phyloP scores from a whole-genome alignment of 2,888 invertebrate genomes.

The Blera fallax region DNA sequence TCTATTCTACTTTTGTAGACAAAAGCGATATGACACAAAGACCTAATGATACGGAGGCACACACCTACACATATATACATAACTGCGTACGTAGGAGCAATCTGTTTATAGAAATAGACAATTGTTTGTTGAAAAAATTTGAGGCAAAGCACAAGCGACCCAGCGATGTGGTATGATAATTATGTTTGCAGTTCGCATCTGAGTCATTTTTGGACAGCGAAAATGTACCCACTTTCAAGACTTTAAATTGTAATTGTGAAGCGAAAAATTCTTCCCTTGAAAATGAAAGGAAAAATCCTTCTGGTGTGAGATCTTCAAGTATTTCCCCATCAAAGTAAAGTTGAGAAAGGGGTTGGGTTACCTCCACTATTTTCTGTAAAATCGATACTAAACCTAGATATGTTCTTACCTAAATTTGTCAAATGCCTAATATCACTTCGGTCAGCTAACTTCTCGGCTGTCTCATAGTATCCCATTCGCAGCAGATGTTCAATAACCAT shows the following conservation, averaged over 20 bases:
- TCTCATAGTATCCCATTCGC: constrained; percentile 96
- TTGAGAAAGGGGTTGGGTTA: no score
- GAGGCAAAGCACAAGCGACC: background rate
- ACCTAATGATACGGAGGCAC: background rate
- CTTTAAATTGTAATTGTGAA: no score
- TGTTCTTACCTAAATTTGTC: constrained; percentile 91
- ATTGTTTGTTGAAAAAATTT: background rate
- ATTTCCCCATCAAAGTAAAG: no score
- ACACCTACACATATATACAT: background rate
- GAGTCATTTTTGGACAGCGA: background rate
- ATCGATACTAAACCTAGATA: background rate
- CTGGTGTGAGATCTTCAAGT: no score
- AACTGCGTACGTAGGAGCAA: background rate
- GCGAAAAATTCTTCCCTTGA: no score
- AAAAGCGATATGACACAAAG: background rate
- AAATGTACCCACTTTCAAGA: background rate
- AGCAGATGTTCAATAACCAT: constrained; percentile 98
- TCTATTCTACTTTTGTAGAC: background rate
- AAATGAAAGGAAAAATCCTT: no score
- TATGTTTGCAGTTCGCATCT: background rate
- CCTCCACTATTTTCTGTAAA: background rate
- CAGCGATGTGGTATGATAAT: background rate
- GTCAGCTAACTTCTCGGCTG: constrained; percentile 93
- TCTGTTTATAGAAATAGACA: background rate
- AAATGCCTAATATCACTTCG: constrained; percentile 91